Conservation (phyloP, 2,888 invertebrate species). For the Endotricha flammealis region DNA sequence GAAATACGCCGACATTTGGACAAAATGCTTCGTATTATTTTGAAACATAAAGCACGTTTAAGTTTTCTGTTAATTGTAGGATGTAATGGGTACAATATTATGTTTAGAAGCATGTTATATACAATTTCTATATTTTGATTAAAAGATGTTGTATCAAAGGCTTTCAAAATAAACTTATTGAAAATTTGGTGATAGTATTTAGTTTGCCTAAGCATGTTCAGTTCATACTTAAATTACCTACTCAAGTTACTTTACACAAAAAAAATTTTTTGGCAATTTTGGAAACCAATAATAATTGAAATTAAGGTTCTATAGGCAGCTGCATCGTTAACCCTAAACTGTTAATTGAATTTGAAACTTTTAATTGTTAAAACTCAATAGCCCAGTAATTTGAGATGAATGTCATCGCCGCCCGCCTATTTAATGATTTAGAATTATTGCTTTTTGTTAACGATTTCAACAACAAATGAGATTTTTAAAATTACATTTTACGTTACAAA, state of each 20-base stretch:
- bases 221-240: too few species aligned
- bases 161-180: too few species aligned
- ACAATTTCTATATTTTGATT: too few species aligned
- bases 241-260: too few species aligned
- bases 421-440: slow-evolving; percentile 59
- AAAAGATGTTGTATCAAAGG: too few species aligned
- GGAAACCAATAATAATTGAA: slow-evolving; percentile 12
- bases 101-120: too few species aligned
- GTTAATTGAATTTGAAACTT: slow-evolving; percentile 8
- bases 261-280: too few species aligned
- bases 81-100: too few species aligned
- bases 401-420: slow-evolving; percentile 27
- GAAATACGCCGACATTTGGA: background rate
- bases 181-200: too few species aligned
- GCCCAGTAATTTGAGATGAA: slow-evolving; percentile 37
- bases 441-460: slow-evolving; percentile 28
- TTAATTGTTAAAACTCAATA: slow-evolving; percentile 54
- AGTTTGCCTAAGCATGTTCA: too few species aligned
- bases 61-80: too few species aligned
- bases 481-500: background rate
- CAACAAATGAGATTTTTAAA: background rate
- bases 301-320: slow-evolving; percentile 13
- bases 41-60: background rate
- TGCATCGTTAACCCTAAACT: slow-evolving; percentile 16
- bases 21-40: background rate